These are phyloP conservation scores for Neolamprologus brichardi DNA, from an alignment of 2,113 vertebrate species.

Conservation along the genomic window DNA sequence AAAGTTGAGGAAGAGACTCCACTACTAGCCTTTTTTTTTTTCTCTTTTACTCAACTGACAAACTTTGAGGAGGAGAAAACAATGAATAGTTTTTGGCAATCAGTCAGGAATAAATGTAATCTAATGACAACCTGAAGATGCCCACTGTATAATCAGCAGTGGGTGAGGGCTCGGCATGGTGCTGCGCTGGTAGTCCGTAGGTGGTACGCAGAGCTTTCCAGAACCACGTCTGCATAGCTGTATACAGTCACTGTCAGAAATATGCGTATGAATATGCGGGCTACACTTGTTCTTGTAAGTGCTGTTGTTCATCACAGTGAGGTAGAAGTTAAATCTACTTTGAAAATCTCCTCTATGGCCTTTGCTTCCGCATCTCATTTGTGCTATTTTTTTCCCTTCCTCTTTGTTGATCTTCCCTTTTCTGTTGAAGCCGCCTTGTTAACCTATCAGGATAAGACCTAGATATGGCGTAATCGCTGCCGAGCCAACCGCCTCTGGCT, in stretches of 20 bases:
- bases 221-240: neutral
- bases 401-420: neutral
- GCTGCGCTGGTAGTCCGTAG: neutral
- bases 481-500: fast-evolving
- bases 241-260: neutral
- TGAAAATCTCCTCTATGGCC: neutral
- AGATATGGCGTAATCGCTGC: neutral
- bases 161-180: neutral
- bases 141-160: neutral
- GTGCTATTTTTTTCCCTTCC: neutral
- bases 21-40: fast-evolving
- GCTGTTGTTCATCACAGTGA: neutral
- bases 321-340: neutral
- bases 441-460: neutral
- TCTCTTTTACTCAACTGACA: neutral
- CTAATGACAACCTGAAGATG: neutral
- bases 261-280: neutral
- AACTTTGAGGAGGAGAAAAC: neutral
- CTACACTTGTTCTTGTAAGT: neutral
- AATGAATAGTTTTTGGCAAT: neutral
- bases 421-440: neutral
- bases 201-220: neutral
- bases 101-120: neutral
- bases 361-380: neutral
- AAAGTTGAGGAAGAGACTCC: neutral